A percentile compares a stretch with the other conserved stretches of the same genome.
Conservation (phyloP, 2,888 invertebrate species). For the Stegana nigrithorax region DNA sequence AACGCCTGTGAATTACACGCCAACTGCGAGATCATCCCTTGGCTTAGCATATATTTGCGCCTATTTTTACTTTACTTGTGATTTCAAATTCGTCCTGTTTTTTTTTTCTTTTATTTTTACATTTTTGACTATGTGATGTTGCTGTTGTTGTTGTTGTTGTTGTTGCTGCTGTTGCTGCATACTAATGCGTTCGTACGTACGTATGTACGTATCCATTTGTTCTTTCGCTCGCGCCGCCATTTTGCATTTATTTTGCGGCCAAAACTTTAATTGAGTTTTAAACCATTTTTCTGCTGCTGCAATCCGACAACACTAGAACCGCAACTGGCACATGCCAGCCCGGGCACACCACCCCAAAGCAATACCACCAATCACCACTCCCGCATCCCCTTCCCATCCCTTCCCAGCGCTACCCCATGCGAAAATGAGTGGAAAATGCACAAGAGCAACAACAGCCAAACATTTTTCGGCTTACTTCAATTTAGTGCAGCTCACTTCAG, state of each 20-base stretch:
- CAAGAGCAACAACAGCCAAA: too few relatives aligned
- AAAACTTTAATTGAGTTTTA: slow-evolving; percentile 61
- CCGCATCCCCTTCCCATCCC: too few relatives aligned
- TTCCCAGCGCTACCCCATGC: neutral
- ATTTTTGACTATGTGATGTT: slow-evolving; percentile 27
- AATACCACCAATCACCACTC: too few relatives aligned
- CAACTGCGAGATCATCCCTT: too few relatives aligned
- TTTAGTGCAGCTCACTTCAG: too few relatives aligned
- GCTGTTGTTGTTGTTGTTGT: slow-evolving; percentile 34
- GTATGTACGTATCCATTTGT: neutral
- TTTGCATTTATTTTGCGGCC: slow-evolving; percentile 61
- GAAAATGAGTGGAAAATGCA: too few relatives aligned
- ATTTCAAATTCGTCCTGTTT: neutral
- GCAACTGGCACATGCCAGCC: too few relatives aligned
- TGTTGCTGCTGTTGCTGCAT: slow-evolving; percentile 5
- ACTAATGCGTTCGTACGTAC: too few relatives aligned
- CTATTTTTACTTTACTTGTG: neutral
- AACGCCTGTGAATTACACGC: neutral
- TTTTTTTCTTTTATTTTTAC: neutral
- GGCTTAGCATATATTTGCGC: too few relatives aligned
- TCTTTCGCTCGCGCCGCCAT: slow-evolving; percentile 34
- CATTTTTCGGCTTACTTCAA: too few relatives aligned
- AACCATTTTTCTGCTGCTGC: slow-evolving; percentile 49
- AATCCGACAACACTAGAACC: too few relatives aligned
- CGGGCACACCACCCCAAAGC: too few relatives aligned